These are phyloP conservation scores for Zosterops lateralis DNA, from an alignment of 2,113 vertebrate species.

Conservation along the genomic window DNA sequence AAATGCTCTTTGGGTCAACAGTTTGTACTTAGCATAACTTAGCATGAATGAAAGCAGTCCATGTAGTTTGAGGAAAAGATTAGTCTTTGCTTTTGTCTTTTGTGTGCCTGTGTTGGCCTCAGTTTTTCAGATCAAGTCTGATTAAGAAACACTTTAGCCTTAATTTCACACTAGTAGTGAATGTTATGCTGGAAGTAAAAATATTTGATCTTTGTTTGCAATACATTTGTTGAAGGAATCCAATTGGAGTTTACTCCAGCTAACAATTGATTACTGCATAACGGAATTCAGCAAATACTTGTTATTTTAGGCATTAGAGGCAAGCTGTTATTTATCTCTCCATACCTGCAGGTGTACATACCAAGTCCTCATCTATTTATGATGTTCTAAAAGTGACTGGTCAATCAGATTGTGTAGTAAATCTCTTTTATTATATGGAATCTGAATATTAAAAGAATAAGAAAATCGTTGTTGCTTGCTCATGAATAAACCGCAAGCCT, in stretches of 20 bases:
- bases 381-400: background rate
- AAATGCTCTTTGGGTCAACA: conserved; percentile 77
- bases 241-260: background rate
- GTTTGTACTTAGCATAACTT: conserved; percentile 67
- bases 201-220: conserved; percentile 56
- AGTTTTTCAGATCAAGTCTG: conserved; percentile 49
- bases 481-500: background rate
- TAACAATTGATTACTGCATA: conserved; percentile 14
- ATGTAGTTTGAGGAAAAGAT: conserved; percentile 65
- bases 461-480: background rate
- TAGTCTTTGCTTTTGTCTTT: conserved; percentile 55
- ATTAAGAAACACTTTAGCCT: conserved; percentile 45
- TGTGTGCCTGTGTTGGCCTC: conserved; percentile 24
- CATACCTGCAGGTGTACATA: background rate
- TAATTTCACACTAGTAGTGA: conserved; percentile 52
- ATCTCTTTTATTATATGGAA: background rate
- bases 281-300: background rate
- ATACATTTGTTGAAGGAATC: conserved; percentile 43
- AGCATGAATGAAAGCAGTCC: conserved; percentile 53
- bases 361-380: background rate
- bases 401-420: background rate
- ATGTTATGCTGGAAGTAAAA: conserved; percentile 14
- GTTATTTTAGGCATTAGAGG: background rate
- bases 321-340: background rate
- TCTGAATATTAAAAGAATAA: background rate